Base-by-base conservation (phyloP, 2,888 invertebrate genomes). In the Lasioglossum malachurum region DNA sequence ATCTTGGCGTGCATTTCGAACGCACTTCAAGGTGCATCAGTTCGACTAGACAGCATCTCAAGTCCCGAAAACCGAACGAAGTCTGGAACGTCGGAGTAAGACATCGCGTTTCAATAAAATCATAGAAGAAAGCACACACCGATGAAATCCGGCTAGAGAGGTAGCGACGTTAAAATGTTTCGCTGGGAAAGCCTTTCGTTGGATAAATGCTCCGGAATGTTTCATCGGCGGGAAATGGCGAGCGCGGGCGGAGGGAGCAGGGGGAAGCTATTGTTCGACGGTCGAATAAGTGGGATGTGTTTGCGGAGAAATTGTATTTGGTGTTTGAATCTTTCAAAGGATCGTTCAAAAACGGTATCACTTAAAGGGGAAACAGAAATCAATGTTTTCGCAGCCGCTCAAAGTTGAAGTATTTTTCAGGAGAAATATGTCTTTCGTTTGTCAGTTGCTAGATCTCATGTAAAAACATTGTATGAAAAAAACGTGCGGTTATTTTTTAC, bases 81-180 rank as follows among this genome's bases (percentile, higher is more conserved):
- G 27, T 46, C 53, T 72, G 57, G 67, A 78, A 84, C 46, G 71
- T 75, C 60, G n/a, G 57, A 81, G 71, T 60, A 73, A 71, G 84
- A 12, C 31, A 35, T 31, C 12, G 64, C 35, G 41, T 77, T 74
- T 80, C 80, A 69, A 80, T 84, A 75, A 86, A 84, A 78, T 75
- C 77, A 53, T 44, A 69, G 41, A 19, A 46, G 75, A 80, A 31
- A 49, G 60, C 76, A 53, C 60, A 31, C 41, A 2, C 77, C n/a
- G 73, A 23, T 19, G 75, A 78, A 78, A 84, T 60, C 23, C 74
- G 23, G 69, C 35, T 53, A 4, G 31, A 4, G 31, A 53, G 31
- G 72, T 12, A 16, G 41, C 41, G 4, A 35, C 75, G 38, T 76
- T 67, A 72, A 78, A 78, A 78, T 67, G 49, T 73, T 76, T 35